Conservation (phyloP, 2,888 invertebrate species). For the Meiosimyza platycephala region DNA sequence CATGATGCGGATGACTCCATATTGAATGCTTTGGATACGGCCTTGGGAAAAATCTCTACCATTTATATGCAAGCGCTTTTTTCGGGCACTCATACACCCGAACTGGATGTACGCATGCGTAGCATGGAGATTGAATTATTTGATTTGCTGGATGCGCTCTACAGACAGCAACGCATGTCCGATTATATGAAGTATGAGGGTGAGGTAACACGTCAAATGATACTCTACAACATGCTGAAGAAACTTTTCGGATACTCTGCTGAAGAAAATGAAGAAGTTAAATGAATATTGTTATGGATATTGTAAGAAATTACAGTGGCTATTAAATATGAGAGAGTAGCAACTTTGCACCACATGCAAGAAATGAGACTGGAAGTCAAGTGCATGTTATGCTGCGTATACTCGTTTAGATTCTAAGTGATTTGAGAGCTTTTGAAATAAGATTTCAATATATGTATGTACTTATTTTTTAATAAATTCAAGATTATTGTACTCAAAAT, state of each 20-base stretch:
- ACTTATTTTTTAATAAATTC: too few relatives aligned
- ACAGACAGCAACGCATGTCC: constrained; percentile 53
- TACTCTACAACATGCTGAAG: constrained; percentile 60
- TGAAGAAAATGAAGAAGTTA: constrained; percentile 44
- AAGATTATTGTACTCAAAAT: too few relatives aligned
- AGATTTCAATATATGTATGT: too few relatives aligned
- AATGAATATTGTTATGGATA: background rate
- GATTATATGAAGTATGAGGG: constrained; percentile 61
- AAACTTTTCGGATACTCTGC: constrained; percentile 57
- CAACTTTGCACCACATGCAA: too few relatives aligned
- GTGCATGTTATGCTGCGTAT: too few relatives aligned
- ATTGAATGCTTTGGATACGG: constrained; percentile 52
- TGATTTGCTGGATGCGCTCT: constrained; percentile 57
- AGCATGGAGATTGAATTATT: constrained; percentile 56
- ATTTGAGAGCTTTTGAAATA: too few relatives aligned
- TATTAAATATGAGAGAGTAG: too few relatives aligned
- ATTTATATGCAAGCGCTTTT: constrained; percentile 61
- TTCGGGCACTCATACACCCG: constrained; percentile 56
- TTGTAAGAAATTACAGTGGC: too few relatives aligned
- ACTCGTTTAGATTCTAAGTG: too few relatives aligned
- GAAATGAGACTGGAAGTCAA: too few relatives aligned
- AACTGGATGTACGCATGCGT: constrained; percentile 53
- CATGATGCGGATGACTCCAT: constrained; percentile 49
- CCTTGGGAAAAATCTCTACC: constrained; percentile 53
- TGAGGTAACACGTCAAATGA: constrained; percentile 61